These are phyloP conservation scores for Danio albolineatus DNA, from an alignment of 2,797 vertebrate genomes.

Conservation along the genomic window DNA sequence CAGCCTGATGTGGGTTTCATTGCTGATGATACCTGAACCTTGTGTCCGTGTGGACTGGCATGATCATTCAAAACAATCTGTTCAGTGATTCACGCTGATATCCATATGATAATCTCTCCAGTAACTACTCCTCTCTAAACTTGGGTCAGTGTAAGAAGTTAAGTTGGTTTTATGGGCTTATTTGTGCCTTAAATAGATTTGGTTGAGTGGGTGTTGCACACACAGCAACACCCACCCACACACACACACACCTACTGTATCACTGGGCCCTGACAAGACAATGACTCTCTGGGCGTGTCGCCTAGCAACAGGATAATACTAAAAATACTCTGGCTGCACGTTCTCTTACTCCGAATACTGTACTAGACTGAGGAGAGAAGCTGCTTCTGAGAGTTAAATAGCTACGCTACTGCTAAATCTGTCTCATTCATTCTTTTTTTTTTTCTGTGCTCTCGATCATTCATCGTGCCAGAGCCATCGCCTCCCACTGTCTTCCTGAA, in stretches of 20 bases:
- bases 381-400: constrained; percentile 57
- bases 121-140: neutral
- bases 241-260: constrained; percentile 34
- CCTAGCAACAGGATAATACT: constrained; percentile 80
- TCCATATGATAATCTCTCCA: neutral
- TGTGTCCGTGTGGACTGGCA: neutral
- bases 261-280: constrained; percentile 65
- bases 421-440: constrained; percentile 40
- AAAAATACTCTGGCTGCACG: constrained; percentile 72
- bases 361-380: constrained; percentile 40
- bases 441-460: constrained; percentile 19
- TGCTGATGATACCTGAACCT: constrained; percentile 2
- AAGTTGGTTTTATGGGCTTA: neutral
- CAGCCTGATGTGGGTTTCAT: constrained; percentile 15
- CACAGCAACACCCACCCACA: constrained; percentile 29
- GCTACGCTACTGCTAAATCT: constrained; percentile 60
- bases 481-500: neutral
- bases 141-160: constrained; percentile 4
- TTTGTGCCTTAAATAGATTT: constrained; percentile 17
- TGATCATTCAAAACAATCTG: neutral
- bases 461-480: neutral
- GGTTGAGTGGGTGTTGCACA: constrained; percentile 30
- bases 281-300: constrained; percentile 69
- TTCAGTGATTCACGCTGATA: neutral
- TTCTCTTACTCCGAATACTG: constrained; percentile 60